Base-by-base conservation (phyloP, 2,888 invertebrate genomes). In the Orthosia incerta region DNA sequence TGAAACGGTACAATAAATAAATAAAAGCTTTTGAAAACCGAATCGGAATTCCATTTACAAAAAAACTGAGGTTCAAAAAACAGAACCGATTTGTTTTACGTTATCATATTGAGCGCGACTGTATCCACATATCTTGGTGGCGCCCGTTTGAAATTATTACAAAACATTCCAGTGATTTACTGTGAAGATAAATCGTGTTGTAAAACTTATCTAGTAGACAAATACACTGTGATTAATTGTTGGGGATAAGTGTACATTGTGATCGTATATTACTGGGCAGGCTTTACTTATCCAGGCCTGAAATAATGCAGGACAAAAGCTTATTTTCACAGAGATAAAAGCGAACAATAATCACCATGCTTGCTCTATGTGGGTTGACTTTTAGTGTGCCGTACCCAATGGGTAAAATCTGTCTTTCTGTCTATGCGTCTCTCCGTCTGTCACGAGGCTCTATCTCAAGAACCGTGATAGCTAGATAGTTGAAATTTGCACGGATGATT, bases 161-260 rank as follows among this genome's bases (percentile, higher is more conserved):
- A 84, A 87, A 87, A 88, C 88, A 86, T 79, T 82, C 69, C 63
- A 71, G 79, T 88, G 87, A 89, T 88, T 89, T 89, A 89, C 76
- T 63, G 69, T 53, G 63, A 70, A 70, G 71, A 88, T 87, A 86
- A 88, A 89, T 88, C 79, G 79, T 71, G 64, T 74, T 67, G 72
- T 85, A 77, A 83, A 84, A 84, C 82, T 84, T 85, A 85, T 87
- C 87, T 85, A 80, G 78, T 74, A 71, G 78, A 85, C 78, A 86
- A 86, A 87, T 85, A 84, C 76, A 80, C 71, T 74, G 81, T 76
- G 75, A 89, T 90, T 87, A 90, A 89, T 89, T 84, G 80, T 76
- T 50, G 20, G 66, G 87, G 59, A 71, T 77, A 82, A 77, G 82
- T 77, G 50, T 82, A 80, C 74, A 74, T 50, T 60, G 74, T 50